phyloP scores from a whole-genome alignment of 2,888 invertebrate genomes.

The Choristoneura rosaceana region DNA sequence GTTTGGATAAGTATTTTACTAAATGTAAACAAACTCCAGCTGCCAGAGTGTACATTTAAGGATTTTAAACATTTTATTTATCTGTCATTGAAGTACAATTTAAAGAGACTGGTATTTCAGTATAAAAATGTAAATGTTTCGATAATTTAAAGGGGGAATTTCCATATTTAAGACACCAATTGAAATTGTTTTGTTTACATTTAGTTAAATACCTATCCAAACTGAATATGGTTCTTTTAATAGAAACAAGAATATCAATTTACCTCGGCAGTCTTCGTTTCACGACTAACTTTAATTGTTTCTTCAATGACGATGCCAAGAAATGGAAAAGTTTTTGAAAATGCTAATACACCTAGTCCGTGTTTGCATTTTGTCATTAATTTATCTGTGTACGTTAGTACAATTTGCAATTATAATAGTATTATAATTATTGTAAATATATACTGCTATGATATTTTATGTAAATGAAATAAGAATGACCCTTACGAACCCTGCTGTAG shows the following conservation, averaged over 20 bases:
- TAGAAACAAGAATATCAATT: neutral
- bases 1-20: too few relatives aligned
- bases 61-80: too few relatives aligned
- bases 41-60: too few relatives aligned
- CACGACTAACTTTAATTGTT: slow-evolving; percentile 8
- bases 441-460: neutral
- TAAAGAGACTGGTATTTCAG: too few relatives aligned
- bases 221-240: too few relatives aligned
- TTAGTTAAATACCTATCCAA: too few relatives aligned
- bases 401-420: neutral
- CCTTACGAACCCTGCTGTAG: neutral
- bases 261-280: neutral
- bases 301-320: neutral
- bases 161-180: too few relatives aligned
- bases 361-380: neutral
- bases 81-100: too few relatives aligned
- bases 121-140: too few relatives aligned
- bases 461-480: neutral
- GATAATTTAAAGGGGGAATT: too few relatives aligned
- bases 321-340: slow-evolving; percentile 8
- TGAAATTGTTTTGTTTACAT: too few relatives aligned
- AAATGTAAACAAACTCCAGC: too few relatives aligned
- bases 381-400: neutral
- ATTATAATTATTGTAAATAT: neutral
- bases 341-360: neutral